phyloP scores from a whole-genome alignment of 2,797 vertebrate species.

The Pterois miles region DNA sequence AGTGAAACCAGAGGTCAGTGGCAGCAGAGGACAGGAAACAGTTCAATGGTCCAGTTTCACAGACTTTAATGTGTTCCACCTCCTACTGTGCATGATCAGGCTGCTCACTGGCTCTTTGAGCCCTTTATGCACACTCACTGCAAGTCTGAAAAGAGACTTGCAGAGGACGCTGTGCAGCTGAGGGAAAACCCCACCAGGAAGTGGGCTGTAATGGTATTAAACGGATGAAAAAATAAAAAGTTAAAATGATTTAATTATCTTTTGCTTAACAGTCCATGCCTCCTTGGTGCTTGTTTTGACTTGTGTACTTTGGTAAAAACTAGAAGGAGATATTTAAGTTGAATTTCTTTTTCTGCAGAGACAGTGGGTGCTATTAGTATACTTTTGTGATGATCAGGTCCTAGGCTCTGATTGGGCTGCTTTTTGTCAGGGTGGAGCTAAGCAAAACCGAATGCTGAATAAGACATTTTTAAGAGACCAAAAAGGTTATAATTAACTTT shows the following conservation, averaged over 20 bases:
- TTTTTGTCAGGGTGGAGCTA: too few relatives aligned
- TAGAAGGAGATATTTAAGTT: too few relatives aligned
- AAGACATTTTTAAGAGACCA: too few relatives aligned
- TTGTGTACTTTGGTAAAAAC: neutral
- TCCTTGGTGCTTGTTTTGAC: neutral
- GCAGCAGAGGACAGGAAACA: conserved; percentile 13
- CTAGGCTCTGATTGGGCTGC: neutral
- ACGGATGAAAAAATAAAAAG: neutral
- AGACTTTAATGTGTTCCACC: neutral
- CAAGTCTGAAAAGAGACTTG: neutral
- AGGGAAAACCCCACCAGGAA: neutral
- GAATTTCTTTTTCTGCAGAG: too few relatives aligned
- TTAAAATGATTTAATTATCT: too few relatives aligned
- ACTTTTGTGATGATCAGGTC: neutral
- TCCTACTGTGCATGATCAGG: neutral
- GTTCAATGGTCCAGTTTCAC: conserved; percentile 4
- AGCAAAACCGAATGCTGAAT: too few relatives aligned
- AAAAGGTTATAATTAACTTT: too few relatives aligned
- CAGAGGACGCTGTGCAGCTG: neutral
- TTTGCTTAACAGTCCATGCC: neutral
- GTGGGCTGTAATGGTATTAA: neutral
- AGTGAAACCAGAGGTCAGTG: conserved; percentile 18
- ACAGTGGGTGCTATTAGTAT: too few relatives aligned
- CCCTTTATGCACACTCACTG: neutral
- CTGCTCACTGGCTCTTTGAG: neutral